These are phyloP conservation scores for Trematomus loennbergii DNA, from an alignment of 2,113 vertebrate genomes.

Conservation along the genomic window DNA sequence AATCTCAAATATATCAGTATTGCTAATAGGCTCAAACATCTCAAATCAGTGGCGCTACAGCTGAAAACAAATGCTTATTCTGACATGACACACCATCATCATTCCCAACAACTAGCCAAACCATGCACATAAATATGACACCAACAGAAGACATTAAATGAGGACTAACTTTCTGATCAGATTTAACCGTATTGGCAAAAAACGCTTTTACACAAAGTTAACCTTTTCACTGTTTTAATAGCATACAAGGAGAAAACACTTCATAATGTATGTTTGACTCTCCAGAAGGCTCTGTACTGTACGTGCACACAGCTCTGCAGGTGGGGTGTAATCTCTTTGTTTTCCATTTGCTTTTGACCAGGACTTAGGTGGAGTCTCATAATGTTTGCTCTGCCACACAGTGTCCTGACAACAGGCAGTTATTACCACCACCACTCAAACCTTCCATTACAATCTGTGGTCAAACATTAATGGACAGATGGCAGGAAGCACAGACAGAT, in stretches of 20 bases:
- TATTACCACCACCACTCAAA: slow-evolving; percentile 13
- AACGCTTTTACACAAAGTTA: not conserved
- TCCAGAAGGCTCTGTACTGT: too few species aligned
- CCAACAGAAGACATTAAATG: not conserved
- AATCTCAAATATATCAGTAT: too few species aligned
- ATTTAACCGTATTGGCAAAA: not conserved
- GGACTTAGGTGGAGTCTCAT: slow-evolving; percentile 38
- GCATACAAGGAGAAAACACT: not conserved
- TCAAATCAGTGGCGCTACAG: not conserved
- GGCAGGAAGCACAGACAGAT: not conserved
- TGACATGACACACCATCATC: too few species aligned
- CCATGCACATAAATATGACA: not conserved
- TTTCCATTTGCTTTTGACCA: slow-evolving; percentile 27
- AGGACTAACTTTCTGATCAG: not conserved
- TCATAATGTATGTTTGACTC: too few species aligned
- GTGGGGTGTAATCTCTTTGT: slow-evolving; percentile 1
- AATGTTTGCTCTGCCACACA: slow-evolving; percentile 59
- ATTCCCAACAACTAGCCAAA: not conserved
- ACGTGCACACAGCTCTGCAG: not conserved
- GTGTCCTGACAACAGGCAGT: slow-evolving; percentile 38
- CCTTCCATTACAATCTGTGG: slow-evolving; percentile 39
- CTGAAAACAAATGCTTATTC: not conserved
- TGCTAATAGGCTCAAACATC: too few species aligned
- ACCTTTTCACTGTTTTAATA: not conserved
- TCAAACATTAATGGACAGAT: slow-evolving; percentile 63